A percentile compares a stretch with the other conserved stretches of the same genome.
Evolutionary conservation across 1,140 invertebrate genomes (phyloP).

Genomic region (Muscidifurax raptorellus): DNA sequence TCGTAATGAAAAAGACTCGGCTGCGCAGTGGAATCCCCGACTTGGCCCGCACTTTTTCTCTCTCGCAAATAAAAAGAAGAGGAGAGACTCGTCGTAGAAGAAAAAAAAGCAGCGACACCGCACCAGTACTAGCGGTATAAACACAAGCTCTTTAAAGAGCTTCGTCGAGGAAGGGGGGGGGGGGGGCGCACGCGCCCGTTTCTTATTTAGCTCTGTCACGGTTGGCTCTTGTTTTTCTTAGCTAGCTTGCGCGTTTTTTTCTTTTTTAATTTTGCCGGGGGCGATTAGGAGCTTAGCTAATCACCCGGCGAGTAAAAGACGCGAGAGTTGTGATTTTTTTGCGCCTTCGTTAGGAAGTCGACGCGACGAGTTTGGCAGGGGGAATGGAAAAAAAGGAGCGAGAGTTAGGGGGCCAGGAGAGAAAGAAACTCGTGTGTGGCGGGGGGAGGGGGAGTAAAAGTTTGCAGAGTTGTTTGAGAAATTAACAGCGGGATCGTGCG

Average conservation of each 20-base stretch:
- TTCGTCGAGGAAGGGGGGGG: neutral
- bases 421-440: neutral
- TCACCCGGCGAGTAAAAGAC: neutral
- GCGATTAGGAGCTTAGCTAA: slow-evolving; percentile 38
- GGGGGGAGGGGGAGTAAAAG: neutral
- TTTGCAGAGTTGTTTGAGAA: slow-evolving; percentile 36
- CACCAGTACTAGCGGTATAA: neutral
- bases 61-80: slow-evolving; percentile 7
- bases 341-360: neutral
- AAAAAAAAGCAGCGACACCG: neutral
- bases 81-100: neutral
- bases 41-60: neutral
- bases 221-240: neutral
- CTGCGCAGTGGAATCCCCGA: neutral
- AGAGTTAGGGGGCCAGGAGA: neutral
- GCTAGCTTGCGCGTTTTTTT: neutral
- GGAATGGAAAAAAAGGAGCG: neutral
- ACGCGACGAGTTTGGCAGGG: slow-evolving; percentile 12
- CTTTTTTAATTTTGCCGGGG: slow-evolving; percentile 23
- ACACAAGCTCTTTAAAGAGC: slow-evolving; percentile 9
- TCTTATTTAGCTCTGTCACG: slow-evolving; percentile 38
- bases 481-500: slow-evolving; percentile 31
- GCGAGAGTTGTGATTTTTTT: neutral
- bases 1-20: slow-evolving; percentile 11
- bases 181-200: neutral